Evolutionary conservation across 2,113 vertebrate genomes (phyloP), one percentile per base, ranked within the genome.

Genomic region (Amphiprion ocellaris): DNA sequence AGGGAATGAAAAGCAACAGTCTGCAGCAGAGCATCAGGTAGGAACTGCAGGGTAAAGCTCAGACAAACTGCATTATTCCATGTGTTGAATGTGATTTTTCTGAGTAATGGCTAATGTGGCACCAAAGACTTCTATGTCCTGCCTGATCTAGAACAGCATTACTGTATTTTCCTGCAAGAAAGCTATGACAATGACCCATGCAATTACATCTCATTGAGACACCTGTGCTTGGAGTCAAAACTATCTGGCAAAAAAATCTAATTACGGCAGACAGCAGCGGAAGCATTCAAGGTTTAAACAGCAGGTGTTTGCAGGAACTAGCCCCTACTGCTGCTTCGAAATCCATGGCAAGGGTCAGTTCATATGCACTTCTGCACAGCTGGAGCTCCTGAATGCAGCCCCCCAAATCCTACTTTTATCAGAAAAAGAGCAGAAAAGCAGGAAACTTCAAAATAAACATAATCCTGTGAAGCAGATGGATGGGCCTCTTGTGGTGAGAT

Each of bases 321-420:
- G 44, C 39, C 53, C 15, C 44, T 21, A 15, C 79, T 61, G 50
- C 79, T 54, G 69, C 69, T 53, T 77, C 47, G 56, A 55, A 86
- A 77, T 84, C 86, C 81, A 67, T 21, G 2, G 30, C 58, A 56
- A 75, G 69, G 83, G 82, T 90, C 85, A 91, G 49, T 83, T 62
- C 55, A 62, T 69, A 49, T 61, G 66, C 24, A 44, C 23, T 63
- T 67, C 47, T 73, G 30, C 46, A 14, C 79, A 73, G 75, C 24
- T 30, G 44, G 41, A 78, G 59, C 30, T 24, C 19, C 10, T 7
- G 24, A 61, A 66, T 21, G 30, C 56, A 59, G 11, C 60, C 44
- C 59, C 44, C 11, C 19, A 68, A 81, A 76, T 72, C 70, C 58
- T 33, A 11, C 55, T 70, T 81, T 77, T 55, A 75, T 82, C 53